phyloP scores from a whole-genome alignment of 2,888 invertebrate genomes.

The Cephus nigrinus region DNA sequence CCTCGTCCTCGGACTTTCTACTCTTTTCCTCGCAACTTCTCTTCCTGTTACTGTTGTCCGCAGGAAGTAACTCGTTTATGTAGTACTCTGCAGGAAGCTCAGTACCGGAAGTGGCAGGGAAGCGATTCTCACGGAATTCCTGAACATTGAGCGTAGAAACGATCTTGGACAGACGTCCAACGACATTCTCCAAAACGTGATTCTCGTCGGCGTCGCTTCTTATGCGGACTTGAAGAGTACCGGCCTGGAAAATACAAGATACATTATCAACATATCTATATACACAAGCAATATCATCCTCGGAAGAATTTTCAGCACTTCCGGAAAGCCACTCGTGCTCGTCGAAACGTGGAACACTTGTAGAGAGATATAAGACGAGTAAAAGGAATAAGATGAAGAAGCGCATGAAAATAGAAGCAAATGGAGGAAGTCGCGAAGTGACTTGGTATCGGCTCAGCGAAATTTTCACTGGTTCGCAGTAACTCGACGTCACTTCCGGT shows the following conservation, averaged over 20 bases:
- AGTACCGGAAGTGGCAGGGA: slow-evolving; percentile 7
- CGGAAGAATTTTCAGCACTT: neutral
- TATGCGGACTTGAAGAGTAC: slow-evolving; percentile 71
- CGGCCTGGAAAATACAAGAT: slow-evolving; percentile 61
- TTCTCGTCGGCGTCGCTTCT: slow-evolving; percentile 74
- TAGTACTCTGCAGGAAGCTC: slow-evolving; percentile 42
- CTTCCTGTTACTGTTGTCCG: slow-evolving; percentile 10
- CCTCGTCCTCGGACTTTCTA: slow-evolving; percentile 20
- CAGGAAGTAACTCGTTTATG: slow-evolving; percentile 43
- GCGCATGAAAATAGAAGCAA: neutral
- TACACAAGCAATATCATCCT: neutral
- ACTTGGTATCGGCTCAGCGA: neutral
- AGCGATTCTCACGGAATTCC: slow-evolving; percentile 56
- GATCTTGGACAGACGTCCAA: slow-evolving; percentile 70
- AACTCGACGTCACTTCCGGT: neutral
- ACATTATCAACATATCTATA: neutral
- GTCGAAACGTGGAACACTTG: neutral
- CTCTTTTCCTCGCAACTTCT: slow-evolving; percentile 10
- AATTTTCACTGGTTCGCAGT: neutral
- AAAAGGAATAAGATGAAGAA: neutral
- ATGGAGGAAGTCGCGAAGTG: neutral
- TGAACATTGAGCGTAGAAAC: slow-evolving; percentile 71
- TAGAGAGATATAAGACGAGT: neutral
- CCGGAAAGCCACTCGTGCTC: neutral
- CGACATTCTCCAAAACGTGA: slow-evolving; percentile 71